A percentile compares a stretch with the other conserved stretches of the same genome.
Evolutionary conservation across 2,888 invertebrate genomes (phyloP).

Genomic region (Chromoteleia sp.): DNA sequence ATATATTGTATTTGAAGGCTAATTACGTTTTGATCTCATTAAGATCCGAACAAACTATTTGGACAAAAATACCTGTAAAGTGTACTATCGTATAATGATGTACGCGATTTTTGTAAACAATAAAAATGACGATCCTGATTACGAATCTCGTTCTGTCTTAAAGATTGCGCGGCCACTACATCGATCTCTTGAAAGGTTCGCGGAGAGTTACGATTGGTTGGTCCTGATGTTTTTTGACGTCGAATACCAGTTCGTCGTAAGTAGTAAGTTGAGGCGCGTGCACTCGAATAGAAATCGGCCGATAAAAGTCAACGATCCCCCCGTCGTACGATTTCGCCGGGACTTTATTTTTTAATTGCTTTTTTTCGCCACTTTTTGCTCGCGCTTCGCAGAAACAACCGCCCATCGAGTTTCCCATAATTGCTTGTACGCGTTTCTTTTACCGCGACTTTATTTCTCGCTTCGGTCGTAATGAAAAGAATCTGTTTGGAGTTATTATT

Average conservation of each 20-base stretch:
- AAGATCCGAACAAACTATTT: no score
- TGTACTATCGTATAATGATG: no score
- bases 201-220: slow-evolving; percentile 59
- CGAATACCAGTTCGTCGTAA: slow-evolving; percentile 59
- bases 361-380: slow-evolving; percentile 33
- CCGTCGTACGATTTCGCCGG: slow-evolving; percentile 28
- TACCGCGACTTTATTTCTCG: slow-evolving; percentile 51
- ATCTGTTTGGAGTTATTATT: slow-evolving; percentile 36
- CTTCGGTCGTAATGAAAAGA: slow-evolving; percentile 38
- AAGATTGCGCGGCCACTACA: slow-evolving; percentile 55
- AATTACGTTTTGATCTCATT: no score
- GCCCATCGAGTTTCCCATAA: slow-evolving; percentile 48
- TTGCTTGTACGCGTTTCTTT: slow-evolving; percentile 57
- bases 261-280: slow-evolving; percentile 52
- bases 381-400: slow-evolving; percentile 33
- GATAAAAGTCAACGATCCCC: slow-evolving; percentile 52
- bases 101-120: neutral
- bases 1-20: no score
- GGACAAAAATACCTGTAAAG: no score
- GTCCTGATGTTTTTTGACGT: slow-evolving; percentile 58
- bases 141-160: slow-evolving; percentile 35
- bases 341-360: slow-evolving; percentile 51
- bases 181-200: slow-evolving; percentile 50
- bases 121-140: slow-evolving; percentile 29
- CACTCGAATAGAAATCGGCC: slow-evolving; percentile 64